These are phyloP conservation scores for Diaperis boleti DNA, from an alignment of 2,888 invertebrate species.

Conservation along the genomic window DNA sequence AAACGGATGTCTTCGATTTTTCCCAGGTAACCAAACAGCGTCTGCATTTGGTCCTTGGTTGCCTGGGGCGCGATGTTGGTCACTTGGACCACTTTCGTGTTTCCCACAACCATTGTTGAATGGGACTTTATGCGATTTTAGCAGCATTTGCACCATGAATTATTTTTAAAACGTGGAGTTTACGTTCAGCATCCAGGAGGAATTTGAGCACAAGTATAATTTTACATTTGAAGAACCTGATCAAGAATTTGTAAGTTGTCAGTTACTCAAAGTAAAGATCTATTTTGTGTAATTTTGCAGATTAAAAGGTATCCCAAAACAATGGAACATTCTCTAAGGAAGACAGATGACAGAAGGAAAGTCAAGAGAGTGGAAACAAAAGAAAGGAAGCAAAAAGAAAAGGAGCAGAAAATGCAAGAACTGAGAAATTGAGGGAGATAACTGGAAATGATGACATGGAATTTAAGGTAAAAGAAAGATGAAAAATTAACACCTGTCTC, in stretches of 20 bases:
- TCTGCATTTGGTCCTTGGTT: conserved; percentile 97
- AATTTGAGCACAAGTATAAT: conserved; percentile 95
- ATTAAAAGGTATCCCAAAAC: conserved; percentile 93
- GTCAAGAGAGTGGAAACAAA: conserved; percentile 81
- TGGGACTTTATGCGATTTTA: too few species aligned
- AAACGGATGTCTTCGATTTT: conserved; percentile 94
- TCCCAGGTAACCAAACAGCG: conserved; percentile 92
- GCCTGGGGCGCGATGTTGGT: conserved; percentile 98
- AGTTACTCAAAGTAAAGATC: conserved; percentile 13
- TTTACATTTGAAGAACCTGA: conserved; percentile 98
- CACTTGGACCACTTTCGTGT: conserved; percentile 89
- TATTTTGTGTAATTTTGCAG: conserved; percentile 65
- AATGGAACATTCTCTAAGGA: conserved; percentile 82
- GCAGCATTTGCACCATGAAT: too few species aligned
- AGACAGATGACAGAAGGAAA: conserved; percentile 82
- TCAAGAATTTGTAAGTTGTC: conserved; percentile 80
- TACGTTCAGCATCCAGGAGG: too few species aligned
- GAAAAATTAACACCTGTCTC: too few species aligned
- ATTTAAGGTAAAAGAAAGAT: conserved; percentile 67
- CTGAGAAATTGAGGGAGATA: conserved; percentile 87
- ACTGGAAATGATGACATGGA: conserved; percentile 84
- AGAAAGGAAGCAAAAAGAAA: conserved; percentile 82
- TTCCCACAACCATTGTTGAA: conserved; percentile 68
- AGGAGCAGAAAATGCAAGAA: conserved; percentile 85
- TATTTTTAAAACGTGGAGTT: too few species aligned